Evolutionary conservation across 2,113 vertebrate genomes (phyloP), one percentile per base, ranked within the genome.

Genomic region (Odontophorus gujanensis): DNA sequence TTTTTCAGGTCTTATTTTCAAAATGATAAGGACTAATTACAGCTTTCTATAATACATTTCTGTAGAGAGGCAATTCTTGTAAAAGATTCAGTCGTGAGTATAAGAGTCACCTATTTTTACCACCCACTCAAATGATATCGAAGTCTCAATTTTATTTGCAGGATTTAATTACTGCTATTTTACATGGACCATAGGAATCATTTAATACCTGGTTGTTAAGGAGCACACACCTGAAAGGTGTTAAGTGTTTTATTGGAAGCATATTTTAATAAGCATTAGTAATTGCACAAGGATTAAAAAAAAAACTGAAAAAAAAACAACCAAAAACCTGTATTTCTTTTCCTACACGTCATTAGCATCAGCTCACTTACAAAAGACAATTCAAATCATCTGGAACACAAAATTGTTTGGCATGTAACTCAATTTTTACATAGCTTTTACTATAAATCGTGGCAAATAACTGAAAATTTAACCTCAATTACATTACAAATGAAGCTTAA

Each of bases 1-100:
- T 43, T 89, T 63, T 67, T 91, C 61, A 88, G 79, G 58, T 95
- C 91, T 81, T 93, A 59, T 94, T 82, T 93, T 85, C 77, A 80
- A 67, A 87, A 48, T 48, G 8, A 42, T 76, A 89, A 61, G 28
- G 42, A 9, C 42, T 73, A 5, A 26, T 87, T 71, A 30, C 30
- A 75, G 34, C 32, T 73, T 51, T 36, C 51, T 89, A 79, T 43
- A 48, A 47, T 11, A 16, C 38, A 32, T 72, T 72, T 71, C 18
- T 11, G 5, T 11, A 65, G 36, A 81, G 21, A 79, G 14, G 6
- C 11, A 90, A 38, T 22, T 81, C 55, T 61, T 38, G 8, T 15
- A 32, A 51, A 69, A 13, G 18, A 67, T 45, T 68, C 17, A 34
- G 4, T 20, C 25, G 14, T 61, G 11, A 15, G 36, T 55, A 13